phyloP scores from a whole-genome alignment of 2,797 vertebrate species.

The Sphenodon punctatus region DNA sequence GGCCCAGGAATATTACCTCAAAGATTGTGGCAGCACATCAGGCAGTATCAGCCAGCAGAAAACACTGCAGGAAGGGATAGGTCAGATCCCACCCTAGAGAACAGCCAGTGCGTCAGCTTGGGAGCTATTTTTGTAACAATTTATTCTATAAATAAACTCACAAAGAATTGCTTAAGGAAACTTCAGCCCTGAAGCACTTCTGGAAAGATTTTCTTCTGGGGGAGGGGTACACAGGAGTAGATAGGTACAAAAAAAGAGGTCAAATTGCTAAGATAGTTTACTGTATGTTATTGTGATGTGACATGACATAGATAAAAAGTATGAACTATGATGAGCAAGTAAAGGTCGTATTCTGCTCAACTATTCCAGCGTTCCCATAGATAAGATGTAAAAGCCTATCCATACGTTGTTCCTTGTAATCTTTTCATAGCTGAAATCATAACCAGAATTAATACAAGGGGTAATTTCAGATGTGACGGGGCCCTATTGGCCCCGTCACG shows the following conservation, averaged over 20 bases:
- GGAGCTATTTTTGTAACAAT: slow-evolving; percentile 62
- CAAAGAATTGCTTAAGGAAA: slow-evolving; percentile 65
- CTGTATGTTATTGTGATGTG: slow-evolving; percentile 12
- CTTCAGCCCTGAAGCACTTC: slow-evolving; percentile 46
- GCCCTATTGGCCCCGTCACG: no score
- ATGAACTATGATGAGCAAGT: background rate
- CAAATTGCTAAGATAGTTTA: slow-evolving; percentile 36
- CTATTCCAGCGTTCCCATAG: background rate
- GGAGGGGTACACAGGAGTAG: background rate
- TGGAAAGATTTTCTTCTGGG: slow-evolving; percentile 41
- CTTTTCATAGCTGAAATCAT: slow-evolving; percentile 26
- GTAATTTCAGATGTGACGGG: no score
- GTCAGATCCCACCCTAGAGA: slow-evolving; percentile 44
- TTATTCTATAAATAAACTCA: slow-evolving; percentile 66
- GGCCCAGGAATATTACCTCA: background rate
- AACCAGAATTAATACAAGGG: slow-evolving; percentile 30
- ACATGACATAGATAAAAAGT: slow-evolving; percentile 28
- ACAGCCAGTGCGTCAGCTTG: slow-evolving; percentile 47
- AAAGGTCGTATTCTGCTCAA: slow-evolving; percentile 25
- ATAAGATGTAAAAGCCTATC: slow-evolving; percentile 2
- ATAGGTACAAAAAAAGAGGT: slow-evolving; percentile 18
- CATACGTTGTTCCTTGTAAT: background rate
- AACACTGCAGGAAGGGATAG: slow-evolving; percentile 19
- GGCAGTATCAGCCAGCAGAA: background rate
- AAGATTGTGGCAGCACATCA: background rate